A percentile compares a stretch with the other conserved stretches of the same genome.
Conservation (phyloP, 2,888 invertebrate species). For the Mylabris sibirica region DNA sequence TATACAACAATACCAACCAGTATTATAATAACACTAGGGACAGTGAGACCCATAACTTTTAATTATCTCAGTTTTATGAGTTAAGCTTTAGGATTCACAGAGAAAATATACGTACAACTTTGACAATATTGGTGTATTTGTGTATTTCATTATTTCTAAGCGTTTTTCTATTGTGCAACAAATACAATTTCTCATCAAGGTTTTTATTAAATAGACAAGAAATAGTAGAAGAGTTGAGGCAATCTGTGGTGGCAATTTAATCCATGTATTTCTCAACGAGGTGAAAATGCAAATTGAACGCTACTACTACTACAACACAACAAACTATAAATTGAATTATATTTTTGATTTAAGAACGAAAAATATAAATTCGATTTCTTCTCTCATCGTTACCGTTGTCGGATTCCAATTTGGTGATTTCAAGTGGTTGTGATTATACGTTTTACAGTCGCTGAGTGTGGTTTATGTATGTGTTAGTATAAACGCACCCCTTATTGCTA, state of each 20-base stretch:
- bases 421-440: neutral
- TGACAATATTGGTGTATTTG: too few relatives aligned
- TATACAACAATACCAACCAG: neutral
- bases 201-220: neutral
- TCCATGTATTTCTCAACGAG: neutral
- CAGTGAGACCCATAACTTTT: slow-evolving; percentile 4
- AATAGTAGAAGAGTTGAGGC: neutral
- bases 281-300: neutral
- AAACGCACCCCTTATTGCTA: neutral
- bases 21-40: neutral
- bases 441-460: neutral
- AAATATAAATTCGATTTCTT: neutral
- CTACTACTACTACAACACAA: neutral
- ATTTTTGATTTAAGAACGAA: neutral
- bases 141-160: neutral
- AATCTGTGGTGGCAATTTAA: neutral
- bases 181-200: neutral
- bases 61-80: slow-evolving; percentile 1
- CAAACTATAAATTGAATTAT: neutral
- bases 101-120: neutral
- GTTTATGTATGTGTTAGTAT: too few relatives aligned
- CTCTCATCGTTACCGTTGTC: neutral
- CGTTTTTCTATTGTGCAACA: neutral
- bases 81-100: neutral
- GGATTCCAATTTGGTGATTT: neutral